Percentiles rank a stretch among this genome's conserved stretches.
phyloP scores from a whole-genome alignment of 2,888 invertebrate genomes.

The Poecilus cupreus region DNA sequence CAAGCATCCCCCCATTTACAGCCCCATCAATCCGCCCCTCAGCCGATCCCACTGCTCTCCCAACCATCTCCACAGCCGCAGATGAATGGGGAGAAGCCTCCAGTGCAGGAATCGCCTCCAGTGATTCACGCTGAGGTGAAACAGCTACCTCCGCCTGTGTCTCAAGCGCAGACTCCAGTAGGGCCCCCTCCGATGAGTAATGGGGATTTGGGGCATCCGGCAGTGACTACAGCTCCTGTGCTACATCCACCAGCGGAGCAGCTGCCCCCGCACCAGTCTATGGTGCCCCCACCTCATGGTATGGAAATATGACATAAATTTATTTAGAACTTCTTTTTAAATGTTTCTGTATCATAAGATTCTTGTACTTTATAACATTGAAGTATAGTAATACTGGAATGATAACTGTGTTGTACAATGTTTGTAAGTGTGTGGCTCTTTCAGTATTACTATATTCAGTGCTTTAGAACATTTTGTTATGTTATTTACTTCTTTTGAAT shows the following conservation, averaged over 20 bases:
- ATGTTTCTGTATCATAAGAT: too few relatives aligned
- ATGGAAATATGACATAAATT: background rate
- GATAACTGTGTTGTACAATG: too few relatives aligned
- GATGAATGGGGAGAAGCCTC: constrained; percentile 44
- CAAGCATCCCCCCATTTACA: background rate
- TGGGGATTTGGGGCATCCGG: background rate
- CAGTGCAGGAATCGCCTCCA: constrained; percentile 56
- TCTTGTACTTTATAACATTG: too few relatives aligned
- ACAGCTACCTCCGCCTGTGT: constrained; percentile 47
- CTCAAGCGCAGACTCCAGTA: too few relatives aligned
- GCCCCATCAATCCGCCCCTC: constrained; percentile 61
- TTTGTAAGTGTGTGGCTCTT: too few relatives aligned
- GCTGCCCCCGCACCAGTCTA: constrained; percentile 51
- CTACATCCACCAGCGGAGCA: background rate
- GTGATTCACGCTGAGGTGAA: too few relatives aligned
- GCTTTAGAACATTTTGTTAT: too few relatives aligned
- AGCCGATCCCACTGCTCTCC: constrained; percentile 57
- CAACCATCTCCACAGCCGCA: constrained; percentile 63
- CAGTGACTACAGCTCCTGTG: too few relatives aligned
- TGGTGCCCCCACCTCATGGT: constrained; percentile 62
- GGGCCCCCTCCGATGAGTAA: constrained; percentile 1
- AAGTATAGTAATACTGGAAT: too few relatives aligned
- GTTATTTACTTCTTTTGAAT: too few relatives aligned
- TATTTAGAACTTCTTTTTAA: too few relatives aligned
- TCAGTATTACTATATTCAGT: too few relatives aligned